Base-by-base conservation (phyloP, 1,140 invertebrate genomes). In the Cyrtorhinus lividipennis region DNA sequence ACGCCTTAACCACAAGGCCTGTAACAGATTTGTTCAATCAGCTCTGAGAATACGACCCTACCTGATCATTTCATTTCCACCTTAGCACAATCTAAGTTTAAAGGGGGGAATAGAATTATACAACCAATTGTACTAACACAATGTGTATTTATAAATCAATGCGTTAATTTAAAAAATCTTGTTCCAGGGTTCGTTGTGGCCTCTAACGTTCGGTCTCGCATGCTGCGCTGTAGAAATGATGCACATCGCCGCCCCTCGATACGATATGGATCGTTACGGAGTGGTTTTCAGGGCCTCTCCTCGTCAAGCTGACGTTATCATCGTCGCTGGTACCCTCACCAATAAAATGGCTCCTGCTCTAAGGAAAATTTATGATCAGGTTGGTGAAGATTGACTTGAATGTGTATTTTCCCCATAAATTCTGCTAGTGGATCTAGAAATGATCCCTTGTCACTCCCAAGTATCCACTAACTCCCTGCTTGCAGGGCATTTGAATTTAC, bases 191-290 rank as follows among this genome's bases (percentile, higher is more conserved):
- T 98, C 91, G 0, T 72, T 95, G 3, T 98, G 92, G 95, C 95
- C 94, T 0, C 78, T 96, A 75, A 98, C 92, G 24, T 98, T 98
- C 77, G 95, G 95, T 66, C 74, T 98, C 66, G 94, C 95, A 0
- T 98, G 95, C 69, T 98, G 95, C 79, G 94, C 95, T 66, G 93
- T 98, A 0, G 95, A 98, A 77, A 99, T 99, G 96, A 99, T 99
- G 96, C 96, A 99, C 76, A 94, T 98, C 64, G 96, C 95, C 66
- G 95, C 94, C 46, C 93, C 95, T 3, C 79, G 95, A 67, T 98
- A 98, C 72, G 95, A 98, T 71, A 96, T 98, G 92, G 95, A 95
- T 77, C 79, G 92, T 66, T 88, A 80, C 73, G 86, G 95, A 69
- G 90, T 98, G 25, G 92, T 98, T 1, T 99, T 98, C 73, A 79